Percentiles rank a stretch among this genome's conserved stretches.
phyloP scores from a whole-genome alignment of 2,113 vertebrate genomes.

The Nanger granti region DNA sequence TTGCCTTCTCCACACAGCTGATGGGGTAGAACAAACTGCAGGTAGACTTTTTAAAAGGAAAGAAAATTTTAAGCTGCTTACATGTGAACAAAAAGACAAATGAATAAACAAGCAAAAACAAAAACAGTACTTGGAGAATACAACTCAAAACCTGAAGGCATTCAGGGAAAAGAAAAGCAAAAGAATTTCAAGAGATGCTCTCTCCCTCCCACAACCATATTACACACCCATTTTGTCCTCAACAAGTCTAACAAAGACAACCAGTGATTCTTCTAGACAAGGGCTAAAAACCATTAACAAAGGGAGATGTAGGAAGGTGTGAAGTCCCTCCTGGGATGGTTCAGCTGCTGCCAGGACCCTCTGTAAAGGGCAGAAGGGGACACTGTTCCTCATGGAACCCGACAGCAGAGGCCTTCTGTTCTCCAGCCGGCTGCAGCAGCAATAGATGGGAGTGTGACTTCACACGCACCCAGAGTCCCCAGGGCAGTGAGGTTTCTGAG shows the following conservation, averaged over 20 bases:
- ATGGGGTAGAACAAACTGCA: background rate
- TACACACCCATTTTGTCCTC: background rate
- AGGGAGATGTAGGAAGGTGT: background rate
- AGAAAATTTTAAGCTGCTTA: background rate
- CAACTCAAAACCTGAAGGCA: background rate
- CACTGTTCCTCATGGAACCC: background rate
- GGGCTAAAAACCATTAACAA: background rate
- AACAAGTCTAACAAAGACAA: background rate
- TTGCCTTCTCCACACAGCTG: background rate
- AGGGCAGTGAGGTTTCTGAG: background rate
- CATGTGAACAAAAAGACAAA: background rate
- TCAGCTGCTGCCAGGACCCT: background rate
- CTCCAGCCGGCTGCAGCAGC: background rate
- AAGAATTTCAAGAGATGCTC: background rate
- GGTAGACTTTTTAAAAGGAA: conserved; percentile 2
- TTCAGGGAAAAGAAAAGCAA: background rate
- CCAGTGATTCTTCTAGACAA: background rate
- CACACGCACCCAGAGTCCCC: too few relatives aligned
- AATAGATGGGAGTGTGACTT: background rate
- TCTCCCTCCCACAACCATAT: background rate
- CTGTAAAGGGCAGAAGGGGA: background rate
- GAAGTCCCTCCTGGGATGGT: background rate
- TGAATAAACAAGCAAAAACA: background rate
- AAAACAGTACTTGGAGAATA: background rate
- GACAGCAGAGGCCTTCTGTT: background rate